Evolutionary conservation across 1,140 invertebrate species (phyloP).

Genomic region (Steinernema khuongi): DNA sequence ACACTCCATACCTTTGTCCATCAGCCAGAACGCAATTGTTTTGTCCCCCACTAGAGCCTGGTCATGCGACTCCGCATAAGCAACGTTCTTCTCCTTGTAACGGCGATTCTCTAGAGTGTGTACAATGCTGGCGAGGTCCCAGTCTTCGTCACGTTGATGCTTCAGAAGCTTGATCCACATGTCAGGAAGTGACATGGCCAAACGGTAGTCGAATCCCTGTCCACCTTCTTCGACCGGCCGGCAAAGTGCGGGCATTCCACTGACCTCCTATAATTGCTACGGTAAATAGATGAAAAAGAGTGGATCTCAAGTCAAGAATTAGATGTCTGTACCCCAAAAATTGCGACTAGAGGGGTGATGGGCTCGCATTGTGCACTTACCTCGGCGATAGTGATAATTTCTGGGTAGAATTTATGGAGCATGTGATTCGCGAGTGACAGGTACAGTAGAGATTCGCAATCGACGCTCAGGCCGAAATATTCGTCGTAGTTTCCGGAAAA

Average conservation of each 20-base stretch:
- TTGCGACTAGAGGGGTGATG: neutral
- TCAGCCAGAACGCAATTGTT: slow-evolving; percentile 97
- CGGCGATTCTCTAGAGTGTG: slow-evolving; percentile 89
- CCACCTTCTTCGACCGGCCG: slow-evolving; percentile 86
- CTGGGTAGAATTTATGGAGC: slow-evolving; percentile 75
- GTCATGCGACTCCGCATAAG: slow-evolving; percentile 96
- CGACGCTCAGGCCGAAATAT: slow-evolving; percentile 92
- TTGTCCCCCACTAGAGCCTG: slow-evolving; percentile 97
- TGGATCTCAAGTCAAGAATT: neutral
- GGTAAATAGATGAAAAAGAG: neutral
- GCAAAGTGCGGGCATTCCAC: slow-evolving; percentile 94
- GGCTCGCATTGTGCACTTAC: slow-evolving; percentile 59
- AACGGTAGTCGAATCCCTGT: slow-evolving; percentile 88
- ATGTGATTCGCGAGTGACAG: slow-evolving; percentile 91
- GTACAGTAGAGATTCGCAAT: slow-evolving; percentile 90
- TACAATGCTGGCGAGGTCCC: slow-evolving; percentile 84
- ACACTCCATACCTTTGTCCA: slow-evolving; percentile 83
- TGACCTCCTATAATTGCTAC: slow-evolving; percentile 73
- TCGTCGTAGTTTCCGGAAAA: slow-evolving; percentile 86
- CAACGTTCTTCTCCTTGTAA: slow-evolving; percentile 82
- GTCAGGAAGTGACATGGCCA: slow-evolving; percentile 97
- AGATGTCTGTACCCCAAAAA: neutral
- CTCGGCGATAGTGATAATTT: slow-evolving; percentile 88
- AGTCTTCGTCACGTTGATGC: slow-evolving; percentile 78
- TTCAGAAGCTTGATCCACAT: slow-evolving; percentile 83